These are phyloP conservation scores for Cheilosia scutellata DNA, from an alignment of 2,888 invertebrate species.

Conservation along the genomic window DNA sequence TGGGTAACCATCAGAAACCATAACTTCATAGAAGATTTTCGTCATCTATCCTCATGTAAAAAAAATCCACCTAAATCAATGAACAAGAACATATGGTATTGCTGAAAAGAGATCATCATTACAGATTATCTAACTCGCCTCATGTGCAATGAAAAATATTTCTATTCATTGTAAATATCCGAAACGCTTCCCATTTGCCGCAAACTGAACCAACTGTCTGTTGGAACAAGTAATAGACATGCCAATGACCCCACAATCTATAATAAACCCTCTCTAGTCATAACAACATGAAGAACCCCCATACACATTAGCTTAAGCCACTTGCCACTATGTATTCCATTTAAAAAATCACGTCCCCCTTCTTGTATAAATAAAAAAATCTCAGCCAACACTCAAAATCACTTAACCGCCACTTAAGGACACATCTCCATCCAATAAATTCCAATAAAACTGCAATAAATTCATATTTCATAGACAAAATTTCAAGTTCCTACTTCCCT, in stretches of 20 bases:
- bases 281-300: background rate
- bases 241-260: background rate
- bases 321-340: background rate
- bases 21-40: too few relatives aligned
- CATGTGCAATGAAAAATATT: background rate
- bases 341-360: background rate
- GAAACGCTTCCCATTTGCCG: background rate
- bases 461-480: slow-evolving; percentile 55
- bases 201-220: background rate
- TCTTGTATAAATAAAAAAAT: slow-evolving; percentile 1
- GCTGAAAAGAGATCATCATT: too few relatives aligned
- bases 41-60: too few relatives aligned
- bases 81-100: too few relatives aligned
- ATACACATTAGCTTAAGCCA: background rate
- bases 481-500: slow-evolving; percentile 33
- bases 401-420: slow-evolving; percentile 45
- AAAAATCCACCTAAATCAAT: too few relatives aligned
- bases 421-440: slow-evolving; percentile 40
- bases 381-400: slow-evolving; percentile 54
- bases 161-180: background rate
- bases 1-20: too few relatives aligned
- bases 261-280: background rate
- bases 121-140: background rate
- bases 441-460: slow-evolving; percentile 66
- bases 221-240: background rate